These are phyloP conservation scores for Mythimna impura DNA, from an alignment of 2,888 invertebrate species.

Conservation along the genomic window DNA sequence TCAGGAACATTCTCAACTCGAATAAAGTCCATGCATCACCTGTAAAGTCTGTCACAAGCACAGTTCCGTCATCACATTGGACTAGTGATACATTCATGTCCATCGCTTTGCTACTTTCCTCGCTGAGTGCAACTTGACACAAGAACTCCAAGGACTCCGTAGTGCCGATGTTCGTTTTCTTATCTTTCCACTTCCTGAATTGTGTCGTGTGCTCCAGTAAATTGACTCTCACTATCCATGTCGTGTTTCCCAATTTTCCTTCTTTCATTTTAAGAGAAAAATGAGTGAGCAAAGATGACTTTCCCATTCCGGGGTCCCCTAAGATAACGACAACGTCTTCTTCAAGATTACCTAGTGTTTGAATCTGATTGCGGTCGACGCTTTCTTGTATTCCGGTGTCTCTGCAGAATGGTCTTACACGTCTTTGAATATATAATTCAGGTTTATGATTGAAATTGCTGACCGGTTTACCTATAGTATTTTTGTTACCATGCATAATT, in stretches of 20 bases:
- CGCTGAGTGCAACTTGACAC: constrained; percentile 10
- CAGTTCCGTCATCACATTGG: background rate
- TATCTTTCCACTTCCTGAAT: constrained; percentile 39
- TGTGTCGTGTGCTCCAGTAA: constrained; percentile 32
- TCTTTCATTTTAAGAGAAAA: constrained; percentile 43
- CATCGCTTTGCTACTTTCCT: background rate
- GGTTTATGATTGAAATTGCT: constrained; percentile 19
- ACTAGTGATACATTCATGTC: constrained; percentile 4
- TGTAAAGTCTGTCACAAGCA: constrained; percentile 4
- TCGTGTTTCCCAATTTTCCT: background rate
- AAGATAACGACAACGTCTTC: constrained; percentile 26
- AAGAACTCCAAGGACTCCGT: constrained; percentile 22
- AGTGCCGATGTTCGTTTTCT: background rate
- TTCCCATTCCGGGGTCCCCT: constrained; percentile 58
- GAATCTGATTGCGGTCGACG: background rate
- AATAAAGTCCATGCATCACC: constrained; percentile 18
- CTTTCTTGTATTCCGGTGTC: background rate
- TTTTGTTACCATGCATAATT: constrained; percentile 17
- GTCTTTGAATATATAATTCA: constrained; percentile 6
- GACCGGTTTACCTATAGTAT: constrained; percentile 28
- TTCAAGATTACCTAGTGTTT: constrained; percentile 20
- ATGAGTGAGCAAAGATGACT: constrained; percentile 56
- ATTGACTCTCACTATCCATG: constrained; percentile 54
- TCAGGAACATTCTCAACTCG: constrained; percentile 42
- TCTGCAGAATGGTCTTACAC: background rate